A percentile compares a stretch with the other conserved stretches of the same genome.
phyloP scores from a whole-genome alignment of 2,113 vertebrate genomes.

The Odocoileus virginianus region DNA sequence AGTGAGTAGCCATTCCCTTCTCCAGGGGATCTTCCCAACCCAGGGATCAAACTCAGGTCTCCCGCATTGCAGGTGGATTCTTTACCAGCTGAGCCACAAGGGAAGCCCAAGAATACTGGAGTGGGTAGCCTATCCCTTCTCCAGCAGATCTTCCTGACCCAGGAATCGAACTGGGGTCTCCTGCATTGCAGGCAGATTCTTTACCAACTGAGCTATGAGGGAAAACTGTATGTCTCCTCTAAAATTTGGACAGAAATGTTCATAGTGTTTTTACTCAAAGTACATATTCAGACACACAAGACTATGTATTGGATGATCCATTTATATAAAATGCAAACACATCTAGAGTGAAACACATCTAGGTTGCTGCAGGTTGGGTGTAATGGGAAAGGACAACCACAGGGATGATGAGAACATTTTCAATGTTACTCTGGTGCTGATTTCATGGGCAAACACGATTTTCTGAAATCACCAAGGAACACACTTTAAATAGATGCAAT shows the following conservation, averaged over 20 bases:
- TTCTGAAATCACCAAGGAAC: background rate
- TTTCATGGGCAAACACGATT: background rate
- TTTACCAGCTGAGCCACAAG: background rate
- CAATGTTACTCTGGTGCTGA: background rate
- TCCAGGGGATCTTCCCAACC: too few relatives aligned
- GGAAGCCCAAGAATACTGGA: too few relatives aligned
- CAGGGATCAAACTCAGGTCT: too few relatives aligned
- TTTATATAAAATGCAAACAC: background rate
- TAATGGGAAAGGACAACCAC: background rate
- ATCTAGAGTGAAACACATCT: background rate
- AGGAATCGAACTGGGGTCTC: too few relatives aligned
- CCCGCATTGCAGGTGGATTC: too few relatives aligned
- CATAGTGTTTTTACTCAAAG: background rate
- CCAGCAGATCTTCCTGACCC: too few relatives aligned
- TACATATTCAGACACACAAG: background rate
- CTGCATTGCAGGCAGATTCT: too few relatives aligned
- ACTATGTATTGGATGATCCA: background rate
- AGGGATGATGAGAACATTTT: background rate
- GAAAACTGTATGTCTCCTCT: background rate
- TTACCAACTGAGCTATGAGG: background rate
- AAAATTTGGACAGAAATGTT: background rate
- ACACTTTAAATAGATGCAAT: background rate
- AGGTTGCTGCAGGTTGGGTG: background rate
- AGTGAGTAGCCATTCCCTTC: too few relatives aligned
- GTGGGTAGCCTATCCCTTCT: too few relatives aligned